Evolutionary conservation across 2,888 invertebrate species (phyloP), one percentile per base, ranked within the genome.

Genomic region (Pyrrhia umbra): DNA sequence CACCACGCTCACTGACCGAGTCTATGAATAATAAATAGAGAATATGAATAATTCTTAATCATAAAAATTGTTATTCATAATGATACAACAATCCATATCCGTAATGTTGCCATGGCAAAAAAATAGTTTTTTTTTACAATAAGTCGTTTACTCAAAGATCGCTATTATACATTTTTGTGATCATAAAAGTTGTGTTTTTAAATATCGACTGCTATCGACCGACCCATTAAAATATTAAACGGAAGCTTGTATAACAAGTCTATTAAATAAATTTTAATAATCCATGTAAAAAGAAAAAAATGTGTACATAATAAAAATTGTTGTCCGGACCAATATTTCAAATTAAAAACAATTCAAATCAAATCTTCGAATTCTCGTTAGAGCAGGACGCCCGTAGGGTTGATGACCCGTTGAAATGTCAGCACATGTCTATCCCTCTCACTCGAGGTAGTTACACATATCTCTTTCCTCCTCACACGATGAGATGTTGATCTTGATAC

Each of bases 401-500:
- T 94, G 93, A 93, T 94, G 94, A 95, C 94, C 95, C 91, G 91
- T 91, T 93, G 93, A 94, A 93, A 95, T 93, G 93, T 94, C 93
- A 93, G 93, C 90, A 89, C 88, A 85, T 85, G 70, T 86, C 89
- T 80, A 75, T 93, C 94, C 89, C 90, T 77, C 87, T 94, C 90
- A 64, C 83, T 80, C 92, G 65, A 75, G 40, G 75, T 64, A 77
- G 75, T 77, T 77, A 77, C 76, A 77, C 81, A 85, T 86, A 85
- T 85, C 77, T 78, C 60, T 82, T 86, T 94, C 91, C 85, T 90
- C 75, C 87, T 93, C 88, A 73, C 76, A 78, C 91, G 86, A 88
- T 86, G 91, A 93, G 93, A 94, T 94, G 94, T 93, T 94, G 95
- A 95, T 95, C 95, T 95, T 94, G 94, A 95, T 94, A 95, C 94